Evolutionary conservation across 2,888 invertebrate species (phyloP).

Genomic region (Mylabris sibirica): DNA sequence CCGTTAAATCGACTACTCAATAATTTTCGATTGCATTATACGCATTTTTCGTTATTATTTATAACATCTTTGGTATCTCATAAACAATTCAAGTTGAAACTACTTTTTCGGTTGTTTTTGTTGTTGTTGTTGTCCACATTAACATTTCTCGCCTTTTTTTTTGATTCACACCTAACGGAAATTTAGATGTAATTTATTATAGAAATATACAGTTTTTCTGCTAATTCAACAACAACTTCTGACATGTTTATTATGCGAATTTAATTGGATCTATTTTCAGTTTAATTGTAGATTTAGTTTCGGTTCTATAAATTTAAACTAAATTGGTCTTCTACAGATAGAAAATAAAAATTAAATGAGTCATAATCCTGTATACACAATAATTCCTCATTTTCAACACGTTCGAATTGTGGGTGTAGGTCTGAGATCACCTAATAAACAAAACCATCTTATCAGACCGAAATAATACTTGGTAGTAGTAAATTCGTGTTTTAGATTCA

Average conservation of each 20-base stretch:
- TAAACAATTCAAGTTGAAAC: neutral
- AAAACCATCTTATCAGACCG: slow-evolving; percentile 42
- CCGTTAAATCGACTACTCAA: neutral
- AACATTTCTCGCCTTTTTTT: neutral
- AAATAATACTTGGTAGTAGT: slow-evolving; percentile 43
- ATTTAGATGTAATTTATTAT: neutral
- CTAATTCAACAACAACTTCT: neutral
- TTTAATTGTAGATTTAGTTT: neutral
- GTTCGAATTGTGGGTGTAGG: slow-evolving; percentile 21
- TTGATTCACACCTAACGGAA: neutral
- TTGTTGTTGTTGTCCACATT: neutral
- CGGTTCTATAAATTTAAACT: neutral
- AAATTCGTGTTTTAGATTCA: slow-evolving; percentile 45
- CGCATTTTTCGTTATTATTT: neutral
- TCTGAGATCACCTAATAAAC: slow-evolving; percentile 29
- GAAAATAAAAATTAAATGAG: neutral
- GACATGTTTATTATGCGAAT: neutral
- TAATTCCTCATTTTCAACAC: slow-evolving; percentile 22
- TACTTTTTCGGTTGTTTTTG: neutral
- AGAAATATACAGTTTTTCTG: neutral
- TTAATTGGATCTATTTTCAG: neutral
- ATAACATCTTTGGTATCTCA: neutral
- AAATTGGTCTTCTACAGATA: neutral
- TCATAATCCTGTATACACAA: neutral
- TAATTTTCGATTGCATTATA: neutral